Percentiles rank a stretch among this genome's conserved stretches.
Evolutionary conservation across 1,140 invertebrate species (phyloP).

Genomic region (Trinorchestia longiramus): DNA sequence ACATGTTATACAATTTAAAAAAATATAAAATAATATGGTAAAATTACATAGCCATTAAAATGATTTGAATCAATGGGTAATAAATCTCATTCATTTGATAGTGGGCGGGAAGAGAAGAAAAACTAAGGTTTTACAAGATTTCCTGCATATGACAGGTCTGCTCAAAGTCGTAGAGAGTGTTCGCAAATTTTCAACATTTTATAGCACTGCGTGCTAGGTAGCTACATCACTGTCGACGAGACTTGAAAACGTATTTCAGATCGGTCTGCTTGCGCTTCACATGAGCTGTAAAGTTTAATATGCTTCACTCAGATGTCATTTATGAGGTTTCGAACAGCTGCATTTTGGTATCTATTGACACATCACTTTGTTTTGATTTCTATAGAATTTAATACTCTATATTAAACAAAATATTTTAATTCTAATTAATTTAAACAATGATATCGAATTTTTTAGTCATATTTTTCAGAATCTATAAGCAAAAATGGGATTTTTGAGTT

Average conservation of each 20-base stretch:
- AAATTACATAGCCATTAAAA: neutral
- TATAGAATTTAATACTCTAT: neutral
- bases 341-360: neutral
- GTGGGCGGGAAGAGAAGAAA: neutral
- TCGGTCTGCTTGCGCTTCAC: neutral
- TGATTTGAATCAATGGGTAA: neutral
- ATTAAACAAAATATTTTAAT: neutral
- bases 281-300: too few species aligned
- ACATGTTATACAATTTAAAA: too few species aligned
- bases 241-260: neutral
- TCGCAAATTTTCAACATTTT: neutral
- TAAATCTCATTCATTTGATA: neutral
- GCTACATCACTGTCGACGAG: neutral
- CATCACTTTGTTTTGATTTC: neutral
- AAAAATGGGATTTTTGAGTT: too few species aligned
- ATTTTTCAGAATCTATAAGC: too few species aligned
- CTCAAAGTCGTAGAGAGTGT: neutral
- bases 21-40: too few species aligned
- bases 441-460: neutral
- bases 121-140: too few species aligned
- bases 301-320: neutral
- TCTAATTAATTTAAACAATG: neutral
- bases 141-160: neutral
- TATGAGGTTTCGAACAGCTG: neutral
- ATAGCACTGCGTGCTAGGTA: neutral